These are phyloP conservation scores for Pristionchus pacificus DNA, from an alignment of 1,140 invertebrate genomes.

Conservation along the genomic window DNA sequence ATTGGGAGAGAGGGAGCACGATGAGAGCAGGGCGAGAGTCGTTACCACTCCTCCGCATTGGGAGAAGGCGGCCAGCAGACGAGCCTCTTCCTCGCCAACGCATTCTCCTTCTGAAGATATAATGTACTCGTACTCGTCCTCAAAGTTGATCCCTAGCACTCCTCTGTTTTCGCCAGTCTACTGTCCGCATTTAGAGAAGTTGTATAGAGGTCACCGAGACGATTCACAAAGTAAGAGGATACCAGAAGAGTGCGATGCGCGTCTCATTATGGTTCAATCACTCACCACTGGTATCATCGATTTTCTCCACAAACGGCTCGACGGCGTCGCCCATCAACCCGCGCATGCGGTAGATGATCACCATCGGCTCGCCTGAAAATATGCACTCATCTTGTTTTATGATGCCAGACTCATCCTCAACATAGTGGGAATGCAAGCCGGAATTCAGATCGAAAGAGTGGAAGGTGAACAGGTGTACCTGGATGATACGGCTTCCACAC, in stretches of 20 bases:
- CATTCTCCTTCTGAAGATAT: not conserved
- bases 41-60: not conserved
- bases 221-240: too few species aligned
- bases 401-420: too few species aligned
- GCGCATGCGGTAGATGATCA: constrained; percentile 96
- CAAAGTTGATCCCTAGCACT: not conserved
- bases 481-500: not conserved
- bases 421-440: too few species aligned
- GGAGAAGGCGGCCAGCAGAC: not conserved
- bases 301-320: constrained; percentile 91
- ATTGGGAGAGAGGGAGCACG: not conserved
- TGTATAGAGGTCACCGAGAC: too few species aligned
- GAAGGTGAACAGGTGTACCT: too few species aligned
- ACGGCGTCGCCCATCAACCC: constrained; percentile 93
- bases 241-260: too few species aligned
- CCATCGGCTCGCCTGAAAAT: constrained; percentile 87
- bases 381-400: too few species aligned
- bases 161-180: too few species aligned
- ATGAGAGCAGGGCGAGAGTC: not conserved
- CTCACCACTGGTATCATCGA: constrained; percentile 72
- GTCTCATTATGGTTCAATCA: too few species aligned
- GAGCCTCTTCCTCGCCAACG: not conserved
- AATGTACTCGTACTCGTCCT: too few species aligned
- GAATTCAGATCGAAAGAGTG: too few species aligned
- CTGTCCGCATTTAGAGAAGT: too few species aligned